These are phyloP conservation scores for Neomorphus geoffroyi DNA, from an alignment of 2,797 vertebrate genomes.

Conservation along the genomic window DNA sequence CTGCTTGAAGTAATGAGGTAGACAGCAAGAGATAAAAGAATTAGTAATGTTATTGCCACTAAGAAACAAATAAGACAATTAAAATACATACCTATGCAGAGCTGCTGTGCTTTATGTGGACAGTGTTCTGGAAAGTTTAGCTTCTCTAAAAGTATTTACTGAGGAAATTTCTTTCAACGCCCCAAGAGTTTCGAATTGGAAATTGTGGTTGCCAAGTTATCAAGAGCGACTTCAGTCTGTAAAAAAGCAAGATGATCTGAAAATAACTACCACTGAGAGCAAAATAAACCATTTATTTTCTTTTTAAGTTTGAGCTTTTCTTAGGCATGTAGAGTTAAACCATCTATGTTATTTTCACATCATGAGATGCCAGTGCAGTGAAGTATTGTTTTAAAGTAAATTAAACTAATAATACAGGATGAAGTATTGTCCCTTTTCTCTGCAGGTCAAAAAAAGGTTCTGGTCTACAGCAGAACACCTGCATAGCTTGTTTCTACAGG, in stretches of 20 bases:
- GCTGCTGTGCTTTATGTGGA: not conserved
- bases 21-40: conserved; percentile 45
- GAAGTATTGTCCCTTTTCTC: not conserved
- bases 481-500: not conserved
- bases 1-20: conserved; percentile 37
- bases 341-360: not conserved
- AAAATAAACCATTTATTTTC: not conserved
- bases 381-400: not conserved
- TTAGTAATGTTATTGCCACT: conserved; percentile 39
- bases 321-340: not conserved
- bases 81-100: conserved; percentile 2
- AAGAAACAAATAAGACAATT: conserved; percentile 60
- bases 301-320: not conserved
- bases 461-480: not conserved
- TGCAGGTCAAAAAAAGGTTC: not conserved
- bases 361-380: not conserved
- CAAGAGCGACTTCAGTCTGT: not conserved
- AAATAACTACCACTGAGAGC: not conserved
- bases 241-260: not conserved
- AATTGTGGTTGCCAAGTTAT: not conserved
- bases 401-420: not conserved
- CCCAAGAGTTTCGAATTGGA: not conserved
- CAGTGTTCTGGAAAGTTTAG: not conserved
- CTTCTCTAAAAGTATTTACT: not conserved
- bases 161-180: not conserved